Evolutionary conservation across 92 coral and sea anemone species (phyloP), one percentile per base, ranked within the genome.

Genomic region (Siderastrea siderea): DNA sequence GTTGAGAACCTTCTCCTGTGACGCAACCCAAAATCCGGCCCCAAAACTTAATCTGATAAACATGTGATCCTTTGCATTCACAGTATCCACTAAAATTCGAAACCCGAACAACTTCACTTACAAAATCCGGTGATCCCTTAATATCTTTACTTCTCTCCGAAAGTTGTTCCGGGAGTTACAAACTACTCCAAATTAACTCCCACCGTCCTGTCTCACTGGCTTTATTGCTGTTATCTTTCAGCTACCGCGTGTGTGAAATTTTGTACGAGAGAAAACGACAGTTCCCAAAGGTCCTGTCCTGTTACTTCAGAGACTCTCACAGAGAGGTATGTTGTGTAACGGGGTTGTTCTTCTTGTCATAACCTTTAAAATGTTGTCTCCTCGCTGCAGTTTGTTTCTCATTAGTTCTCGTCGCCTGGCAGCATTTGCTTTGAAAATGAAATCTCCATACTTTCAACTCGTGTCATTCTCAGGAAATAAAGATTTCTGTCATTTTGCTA

Each of bases 221-320:
- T 54, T 26, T 7, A 16, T 15, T 17, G 17, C 68, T 85, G 1
- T 48, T 17, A 46, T 81, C 55, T 86, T 90, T 14, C 72, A 97
- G 99, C 70, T 97, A 92, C 90, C 99, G 96, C 64, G 97, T 97
- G 80, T 97, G 99, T 83, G 99, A 97, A 78, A 83, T 95, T 90
- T 82, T 97, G 81, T 97, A 97, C 81, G 96, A 92, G 71, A 92
- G 90, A 87, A 93, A 93, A 81, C 93, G 99, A 49, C 98, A 93
- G 81, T 97, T 95, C 79, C 92, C 96, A 64, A 97, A 94, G 81
- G 94, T 97, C 19, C 71, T 97, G 65, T 93, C 96, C 4, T 97
- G 99, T 84, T 97, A 95, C 89, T 97, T 95, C 81, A 92, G 99
- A 86, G 99, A 97, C 75, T 84, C 91, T 0, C 89, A 83, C 7